Percentiles rank a stretch among this genome's conserved stretches.
Conservation (phyloP, 2,797 vertebrate genomes). For the Propithecus perrieri region DNA sequence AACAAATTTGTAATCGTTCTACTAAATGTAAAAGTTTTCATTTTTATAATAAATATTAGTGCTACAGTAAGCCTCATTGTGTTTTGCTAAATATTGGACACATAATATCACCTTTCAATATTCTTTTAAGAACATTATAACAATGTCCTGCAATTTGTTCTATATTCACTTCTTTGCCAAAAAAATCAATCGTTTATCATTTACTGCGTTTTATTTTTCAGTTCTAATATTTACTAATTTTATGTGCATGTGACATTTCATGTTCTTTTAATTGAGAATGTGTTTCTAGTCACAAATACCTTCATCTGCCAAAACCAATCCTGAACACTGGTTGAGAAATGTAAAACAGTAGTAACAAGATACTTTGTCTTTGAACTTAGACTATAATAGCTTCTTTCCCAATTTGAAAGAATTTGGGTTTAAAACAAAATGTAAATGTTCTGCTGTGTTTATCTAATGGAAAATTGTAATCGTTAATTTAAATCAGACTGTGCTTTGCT, state of each 20-base stretch:
- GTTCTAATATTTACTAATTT: not conserved
- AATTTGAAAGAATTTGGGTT: slow-evolving; percentile 31
- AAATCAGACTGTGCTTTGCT: slow-evolving; percentile 49
- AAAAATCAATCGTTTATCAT: not conserved
- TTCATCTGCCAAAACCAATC: slow-evolving; percentile 4
- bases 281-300: not conserved
- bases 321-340: slow-evolving; percentile 8
- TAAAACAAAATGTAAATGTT: slow-evolving; percentile 47
- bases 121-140: not conserved
- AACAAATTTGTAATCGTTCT: slow-evolving; percentile 12
- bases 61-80: not conserved
- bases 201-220: not conserved
- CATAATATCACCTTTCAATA: not conserved
- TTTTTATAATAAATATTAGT: not conserved
- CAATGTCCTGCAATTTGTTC: not conserved
- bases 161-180: not conserved
- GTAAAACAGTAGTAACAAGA: not conserved
- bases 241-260: not conserved
- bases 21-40: not conserved
- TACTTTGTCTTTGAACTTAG: slow-evolving; percentile 43
- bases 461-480: slow-evolving; percentile 62
- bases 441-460: slow-evolving; percentile 52
- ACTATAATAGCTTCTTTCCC: not conserved
- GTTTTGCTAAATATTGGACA: not conserved
- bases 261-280: not conserved